phyloP scores from a whole-genome alignment of 2,888 invertebrate genomes.

The Nephrocerus scutellatus region DNA sequence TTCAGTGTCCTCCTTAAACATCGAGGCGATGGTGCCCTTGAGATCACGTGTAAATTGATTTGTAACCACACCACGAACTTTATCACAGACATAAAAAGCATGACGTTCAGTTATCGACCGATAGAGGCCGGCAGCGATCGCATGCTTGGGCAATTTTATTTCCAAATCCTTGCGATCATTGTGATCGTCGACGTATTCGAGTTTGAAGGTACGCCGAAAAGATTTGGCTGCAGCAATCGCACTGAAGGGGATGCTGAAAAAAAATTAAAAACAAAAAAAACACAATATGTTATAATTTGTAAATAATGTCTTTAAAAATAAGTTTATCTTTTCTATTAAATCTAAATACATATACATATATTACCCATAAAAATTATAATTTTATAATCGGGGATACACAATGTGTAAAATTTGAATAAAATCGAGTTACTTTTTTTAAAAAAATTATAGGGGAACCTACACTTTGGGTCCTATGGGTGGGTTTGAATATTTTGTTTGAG shows the following conservation, averaged over 20 bases:
- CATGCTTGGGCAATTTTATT: conserved; percentile 73
- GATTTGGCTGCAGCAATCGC: conserved; percentile 75
- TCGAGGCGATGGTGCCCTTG: conserved; percentile 82
- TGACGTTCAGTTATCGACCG: conserved; percentile 85
- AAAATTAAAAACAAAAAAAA: conserved; percentile 10
- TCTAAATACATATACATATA: too few species aligned
- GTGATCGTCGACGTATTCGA: conserved; percentile 66
- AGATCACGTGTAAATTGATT: conserved; percentile 83
- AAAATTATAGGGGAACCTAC: too few species aligned
- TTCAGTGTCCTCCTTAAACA: conserved; percentile 83
- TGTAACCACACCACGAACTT: conserved; percentile 78
- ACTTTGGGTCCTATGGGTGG: too few species aligned
- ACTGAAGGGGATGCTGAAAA: conserved; percentile 68
- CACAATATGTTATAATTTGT: too few species aligned
- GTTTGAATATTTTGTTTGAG: too few species aligned
- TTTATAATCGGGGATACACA: too few species aligned
- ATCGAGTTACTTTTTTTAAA: too few species aligned
- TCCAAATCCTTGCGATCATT: conserved; percentile 61
- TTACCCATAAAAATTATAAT: too few species aligned
- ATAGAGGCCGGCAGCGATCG: conserved; percentile 74
- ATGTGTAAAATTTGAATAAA: too few species aligned
- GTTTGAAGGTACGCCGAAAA: conserved; percentile 64
- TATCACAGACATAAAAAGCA: conserved; percentile 89
- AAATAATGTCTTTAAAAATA: too few species aligned
- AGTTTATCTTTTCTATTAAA: too few species aligned